Evolutionary conservation across 2,888 invertebrate species (phyloP).

Genomic region (Rhamnusium bicolor): DNA sequence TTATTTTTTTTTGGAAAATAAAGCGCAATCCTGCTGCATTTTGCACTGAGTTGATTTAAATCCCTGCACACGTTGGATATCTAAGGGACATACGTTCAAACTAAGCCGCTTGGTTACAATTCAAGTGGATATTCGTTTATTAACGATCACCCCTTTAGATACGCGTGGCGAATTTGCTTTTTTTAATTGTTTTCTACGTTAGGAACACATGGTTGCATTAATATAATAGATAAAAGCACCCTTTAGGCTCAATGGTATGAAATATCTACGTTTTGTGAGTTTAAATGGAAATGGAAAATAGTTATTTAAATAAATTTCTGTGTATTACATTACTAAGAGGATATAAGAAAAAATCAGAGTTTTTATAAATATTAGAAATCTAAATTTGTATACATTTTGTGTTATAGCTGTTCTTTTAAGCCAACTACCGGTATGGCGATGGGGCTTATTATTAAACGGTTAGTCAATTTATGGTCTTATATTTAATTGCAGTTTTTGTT

Average conservation of each 20-base stretch:
- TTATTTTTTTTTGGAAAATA: constrained; percentile 10
- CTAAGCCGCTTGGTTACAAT: constrained; percentile 43
- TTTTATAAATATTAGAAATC: too few species aligned
- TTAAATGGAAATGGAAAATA: not conserved
- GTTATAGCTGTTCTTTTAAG: too few species aligned
- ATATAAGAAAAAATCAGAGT: too few species aligned
- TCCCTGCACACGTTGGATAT: constrained; percentile 30
- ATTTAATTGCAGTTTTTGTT: too few species aligned
- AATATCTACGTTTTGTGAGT: not conserved
- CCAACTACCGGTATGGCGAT: too few species aligned
- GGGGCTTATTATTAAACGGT: too few species aligned
- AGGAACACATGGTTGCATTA: constrained; percentile 60
- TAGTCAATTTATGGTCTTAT: too few species aligned
- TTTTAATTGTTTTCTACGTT: constrained; percentile 58
- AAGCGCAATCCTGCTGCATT: constrained; percentile 29
- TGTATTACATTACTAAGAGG: too few species aligned
- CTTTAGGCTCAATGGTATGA: constrained; percentile 3
- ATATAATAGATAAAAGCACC: constrained; percentile 54
- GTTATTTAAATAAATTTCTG: too few species aligned
- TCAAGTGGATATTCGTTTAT: constrained; percentile 46
- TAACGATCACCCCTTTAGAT: constrained; percentile 51
- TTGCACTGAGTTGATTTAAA: constrained; percentile 28
- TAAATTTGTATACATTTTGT: too few species aligned
- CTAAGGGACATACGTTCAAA: constrained; percentile 32
- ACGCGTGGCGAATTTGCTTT: constrained; percentile 61